Evolutionary conservation across 2,888 invertebrate genomes (phyloP).

Genomic region (Orchestes rusci): DNA sequence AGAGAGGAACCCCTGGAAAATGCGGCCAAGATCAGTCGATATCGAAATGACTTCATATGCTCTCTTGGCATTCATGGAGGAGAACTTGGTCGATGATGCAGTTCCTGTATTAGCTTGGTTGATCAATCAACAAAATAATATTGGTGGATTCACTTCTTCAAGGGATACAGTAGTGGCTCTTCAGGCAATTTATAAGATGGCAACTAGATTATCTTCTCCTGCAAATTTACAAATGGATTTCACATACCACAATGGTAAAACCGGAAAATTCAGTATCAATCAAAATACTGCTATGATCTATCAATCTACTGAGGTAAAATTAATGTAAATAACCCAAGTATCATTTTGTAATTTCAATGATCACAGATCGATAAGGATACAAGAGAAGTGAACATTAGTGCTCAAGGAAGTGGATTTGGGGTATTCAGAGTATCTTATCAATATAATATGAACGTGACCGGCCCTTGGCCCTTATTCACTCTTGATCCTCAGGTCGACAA

Average conservation of each 20-base stretch:
- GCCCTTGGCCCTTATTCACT: constrained; percentile 79
- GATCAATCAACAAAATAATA: constrained; percentile 58
- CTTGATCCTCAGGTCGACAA: constrained; percentile 81
- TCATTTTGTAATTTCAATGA: constrained; percentile 2
- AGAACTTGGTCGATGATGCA: constrained; percentile 45
- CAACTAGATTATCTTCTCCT: constrained; percentile 50
- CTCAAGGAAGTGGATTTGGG: constrained; percentile 73
- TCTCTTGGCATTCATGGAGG: constrained; percentile 60
- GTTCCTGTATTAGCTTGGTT: constrained; percentile 68
- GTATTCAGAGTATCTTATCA: constrained; percentile 71
- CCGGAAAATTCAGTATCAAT: constrained; percentile 60
- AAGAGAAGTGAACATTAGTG: constrained; percentile 63
- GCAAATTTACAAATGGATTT: constrained; percentile 43
- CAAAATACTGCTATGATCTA: constrained; percentile 73
- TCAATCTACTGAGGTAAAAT: constrained; percentile 66
- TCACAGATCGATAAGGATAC: constrained; percentile 44
- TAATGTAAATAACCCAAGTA: not conserved
- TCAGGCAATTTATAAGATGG: constrained; percentile 61
- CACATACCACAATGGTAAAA: constrained; percentile 41
- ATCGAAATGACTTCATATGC: constrained; percentile 88
- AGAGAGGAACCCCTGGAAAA: constrained; percentile 58
- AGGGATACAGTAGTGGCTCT: constrained; percentile 73
- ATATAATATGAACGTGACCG: constrained; percentile 80
- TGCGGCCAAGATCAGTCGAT: constrained; percentile 61
- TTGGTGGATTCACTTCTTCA: constrained; percentile 66